Evolutionary conservation across 2,113 vertebrate species (phyloP).

Genomic region (Corythaeola cristata): DNA sequence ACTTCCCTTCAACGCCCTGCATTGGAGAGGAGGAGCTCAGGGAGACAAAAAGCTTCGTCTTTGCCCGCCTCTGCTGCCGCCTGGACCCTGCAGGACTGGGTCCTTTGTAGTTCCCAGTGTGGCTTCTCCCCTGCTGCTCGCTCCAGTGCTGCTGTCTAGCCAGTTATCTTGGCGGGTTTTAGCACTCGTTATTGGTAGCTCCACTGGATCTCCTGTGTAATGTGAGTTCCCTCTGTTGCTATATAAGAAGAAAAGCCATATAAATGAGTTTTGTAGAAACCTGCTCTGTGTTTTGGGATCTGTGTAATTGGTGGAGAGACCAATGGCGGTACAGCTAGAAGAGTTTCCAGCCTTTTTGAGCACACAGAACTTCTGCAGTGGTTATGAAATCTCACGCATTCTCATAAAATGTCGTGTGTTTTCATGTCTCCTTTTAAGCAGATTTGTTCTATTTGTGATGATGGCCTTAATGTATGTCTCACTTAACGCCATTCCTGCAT

Average conservation of each 20-base stretch:
- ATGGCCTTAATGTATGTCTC: neutral
- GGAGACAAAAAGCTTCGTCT: slow-evolving; percentile 13
- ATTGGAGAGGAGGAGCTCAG: neutral
- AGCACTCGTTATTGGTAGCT: neutral
- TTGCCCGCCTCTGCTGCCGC: slow-evolving; percentile 7
- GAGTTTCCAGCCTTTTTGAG: neutral
- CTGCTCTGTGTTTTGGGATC: neutral
- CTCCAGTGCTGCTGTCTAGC: neutral
- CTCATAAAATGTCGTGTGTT: neutral
- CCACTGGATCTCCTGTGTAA: neutral
- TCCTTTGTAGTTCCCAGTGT: slow-evolving; percentile 37
- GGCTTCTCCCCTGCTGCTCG: neutral
- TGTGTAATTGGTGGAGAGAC: neutral
- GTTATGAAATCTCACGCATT: neutral
- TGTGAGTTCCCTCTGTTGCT: neutral
- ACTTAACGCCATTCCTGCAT: neutral
- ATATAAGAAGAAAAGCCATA: neutral
- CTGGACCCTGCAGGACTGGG: neutral
- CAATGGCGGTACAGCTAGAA: neutral
- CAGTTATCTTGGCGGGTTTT: neutral
- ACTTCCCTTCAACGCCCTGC: neutral
- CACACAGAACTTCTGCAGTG: neutral
- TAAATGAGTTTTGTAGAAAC: neutral
- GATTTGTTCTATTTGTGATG: neutral
- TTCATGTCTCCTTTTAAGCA: neutral